These are phyloP conservation scores for Ursus arctos DNA, from an alignment of 2,113 vertebrate species.

Conservation along the genomic window DNA sequence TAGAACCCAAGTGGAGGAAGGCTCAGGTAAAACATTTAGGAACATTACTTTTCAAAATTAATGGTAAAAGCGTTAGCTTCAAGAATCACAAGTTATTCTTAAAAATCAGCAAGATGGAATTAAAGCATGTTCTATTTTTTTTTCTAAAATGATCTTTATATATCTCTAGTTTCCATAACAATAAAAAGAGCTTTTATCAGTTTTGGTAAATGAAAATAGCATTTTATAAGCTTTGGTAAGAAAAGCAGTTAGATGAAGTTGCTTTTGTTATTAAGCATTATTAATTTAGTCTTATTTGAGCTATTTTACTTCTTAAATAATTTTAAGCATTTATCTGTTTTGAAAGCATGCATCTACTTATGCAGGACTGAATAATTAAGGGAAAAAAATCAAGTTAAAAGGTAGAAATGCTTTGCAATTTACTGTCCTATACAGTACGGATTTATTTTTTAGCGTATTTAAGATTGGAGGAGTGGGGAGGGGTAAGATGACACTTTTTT, in stretches of 20 bases:
- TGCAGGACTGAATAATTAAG: not conserved
- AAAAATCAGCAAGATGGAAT: slow-evolving; percentile 30
- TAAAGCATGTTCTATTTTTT: slow-evolving; percentile 31
- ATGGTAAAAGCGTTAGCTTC: not conserved
- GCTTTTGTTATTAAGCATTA: not conserved
- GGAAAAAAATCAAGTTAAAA: not conserved
- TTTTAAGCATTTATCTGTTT: not conserved
- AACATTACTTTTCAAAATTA: slow-evolving; percentile 12
- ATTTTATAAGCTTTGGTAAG: not conserved
- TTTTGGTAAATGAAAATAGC: not conserved
- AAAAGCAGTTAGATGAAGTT: not conserved
- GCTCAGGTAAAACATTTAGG: not conserved
- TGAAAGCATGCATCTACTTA: not conserved
- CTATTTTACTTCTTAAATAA: not conserved
- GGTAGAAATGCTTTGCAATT: not conserved
- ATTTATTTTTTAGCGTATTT: slow-evolving; percentile 4
- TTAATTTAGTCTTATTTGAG: not conserved
- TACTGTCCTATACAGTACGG: not conserved
- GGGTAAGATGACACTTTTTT: not conserved
- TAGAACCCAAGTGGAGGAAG: not conserved
- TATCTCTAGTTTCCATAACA: not conserved
- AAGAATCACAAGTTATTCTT: not conserved
- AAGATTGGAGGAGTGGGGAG: not conserved
- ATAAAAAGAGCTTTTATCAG: not conserved
- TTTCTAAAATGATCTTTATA: not conserved